Evolutionary conservation across 2,113 vertebrate species (phyloP), one percentile per base, ranked within the genome.

Genomic region (Pelodiscus sinensis): DNA sequence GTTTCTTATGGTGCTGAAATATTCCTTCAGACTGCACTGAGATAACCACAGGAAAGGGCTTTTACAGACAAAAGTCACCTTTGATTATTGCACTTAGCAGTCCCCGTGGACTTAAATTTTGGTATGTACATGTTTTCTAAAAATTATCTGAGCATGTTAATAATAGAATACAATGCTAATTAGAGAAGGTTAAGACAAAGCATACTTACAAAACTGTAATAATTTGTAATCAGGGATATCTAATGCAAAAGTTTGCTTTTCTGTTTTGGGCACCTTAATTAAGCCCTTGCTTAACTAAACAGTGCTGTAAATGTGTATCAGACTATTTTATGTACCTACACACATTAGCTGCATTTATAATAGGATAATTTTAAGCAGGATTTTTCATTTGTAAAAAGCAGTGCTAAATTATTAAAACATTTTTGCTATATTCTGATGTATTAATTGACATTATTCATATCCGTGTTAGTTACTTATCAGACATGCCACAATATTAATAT

Each of bases 1-100:
- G 55, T 98, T 97, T 97, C 97, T 94, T 97, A 98, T 98, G 98
- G 98, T 98, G 98, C 98, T 98, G 98, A 98, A 98, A 97, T 96
- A 97, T 97, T 97, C 96, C 97, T 98, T 95, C 97, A 88, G 91
- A 97, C 97, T 98, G 98, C 98, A 98, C 98, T 98, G 97, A 98
- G 95, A 95, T 92, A 97, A 95, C 97, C 92, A 96, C 91, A 94
- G 96, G 94, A 96, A 97, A 98, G 98, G 97, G 98, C 97, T 98
- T 98, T 97, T 97, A 96, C 95, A 97, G 96, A 97, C 97, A 96
- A 95, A 96, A 98, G 97, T 98, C 98, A 98, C 98, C 98, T 98
- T 97, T 97, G 97, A 97, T 97, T 97, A 90, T 97, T 98, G 97
- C 97, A 98, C 97, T 98, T 98, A 98, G 96, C 44, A 90, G 96